Evolutionary conservation across 1,140 invertebrate species (phyloP).

Genomic region (Cyphomyrmex costatus): DNA sequence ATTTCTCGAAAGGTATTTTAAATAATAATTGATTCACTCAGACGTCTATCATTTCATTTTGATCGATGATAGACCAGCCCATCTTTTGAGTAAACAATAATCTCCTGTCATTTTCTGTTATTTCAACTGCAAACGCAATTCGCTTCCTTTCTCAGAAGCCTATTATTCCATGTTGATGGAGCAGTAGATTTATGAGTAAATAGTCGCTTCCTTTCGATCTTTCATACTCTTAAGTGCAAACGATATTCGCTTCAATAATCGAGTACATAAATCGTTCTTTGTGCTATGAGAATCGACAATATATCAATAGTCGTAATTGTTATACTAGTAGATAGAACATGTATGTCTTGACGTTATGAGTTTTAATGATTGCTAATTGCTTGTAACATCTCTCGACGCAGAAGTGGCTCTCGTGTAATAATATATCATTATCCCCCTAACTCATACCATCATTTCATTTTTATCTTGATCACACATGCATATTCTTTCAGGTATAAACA

Average conservation of each 20-base stretch:
- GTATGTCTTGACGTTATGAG: not conserved
- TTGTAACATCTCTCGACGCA: not conserved
- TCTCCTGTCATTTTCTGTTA: constrained; percentile 47
- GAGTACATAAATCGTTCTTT: constrained; percentile 7
- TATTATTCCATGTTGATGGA: constrained; percentile 53
- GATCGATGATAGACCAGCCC: constrained; percentile 45
- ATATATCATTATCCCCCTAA: not conserved
- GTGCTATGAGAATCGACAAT: not conserved
- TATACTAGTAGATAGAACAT: constrained; percentile 1
- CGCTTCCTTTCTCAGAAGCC: constrained; percentile 38
- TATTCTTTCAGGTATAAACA: too few species aligned
- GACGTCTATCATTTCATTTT: constrained; percentile 39
- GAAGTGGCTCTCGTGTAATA: not conserved
- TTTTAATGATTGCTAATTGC: constrained; percentile 16
- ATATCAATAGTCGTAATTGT: not conserved
- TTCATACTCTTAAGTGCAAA: constrained; percentile 21
- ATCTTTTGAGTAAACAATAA: constrained; percentile 44
- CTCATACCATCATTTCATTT: constrained; percentile 3
- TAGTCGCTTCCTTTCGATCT: constrained; percentile 20
- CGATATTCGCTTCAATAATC: constrained; percentile 10
- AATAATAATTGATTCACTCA: constrained; percentile 27
- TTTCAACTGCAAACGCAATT: constrained; percentile 57
- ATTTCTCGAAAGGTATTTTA: not conserved
- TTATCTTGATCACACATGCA: not conserved
- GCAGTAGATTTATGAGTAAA: constrained; percentile 34